Evolutionary conservation across 2,113 vertebrate genomes (phyloP), one percentile per base, ranked within the genome.

Genomic region (Arothron firmamentum): DNA sequence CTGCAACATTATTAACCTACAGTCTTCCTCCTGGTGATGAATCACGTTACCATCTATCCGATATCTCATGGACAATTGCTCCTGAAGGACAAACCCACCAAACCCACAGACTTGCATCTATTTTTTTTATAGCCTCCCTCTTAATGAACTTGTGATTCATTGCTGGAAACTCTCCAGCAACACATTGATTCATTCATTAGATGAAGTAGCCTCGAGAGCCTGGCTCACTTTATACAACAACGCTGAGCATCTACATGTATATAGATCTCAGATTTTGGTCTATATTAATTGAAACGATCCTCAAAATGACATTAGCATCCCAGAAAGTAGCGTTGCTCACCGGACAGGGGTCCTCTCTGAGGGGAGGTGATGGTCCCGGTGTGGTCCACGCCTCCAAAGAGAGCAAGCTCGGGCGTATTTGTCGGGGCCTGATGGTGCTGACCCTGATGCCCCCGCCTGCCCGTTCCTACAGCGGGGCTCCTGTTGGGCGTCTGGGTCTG

Each of bases 321-420:
- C 16, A 14, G 16, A 45, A 43, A 14, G 41, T 13, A 43, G 14
- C 14, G 41, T 43, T 55, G n/a, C 75, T 45, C 78, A 90, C 90
- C 88, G 63, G 89, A 77, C 28, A 88, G 20, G 21, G 84, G 86
- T 56, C 88, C 90, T 45, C 95, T 91, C 70, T 96, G 94, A 0
- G 94, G 94, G 0, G 95, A 94, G 6, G 92, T 94, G 88, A 96
- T 59, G 41, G 90, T 0, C 88, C 92, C 0, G 41, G 92, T 56
- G 89, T 92, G 88, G 90, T 95, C 88, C 75, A 95, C 93, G 21
- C 96, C 96, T 3, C 96, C 96, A 0, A 98, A 98, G 25, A 94
- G 92, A 74, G 75, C 92, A 87, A 2, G 88, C 65, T 91, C 89
- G 0, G 93, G 89, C 3, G 88, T 85, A 49, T 92, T 85, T 14